Evolutionary conservation across 2,113 vertebrate genomes (phyloP).

Genomic region (Helogale parvula): DNA sequence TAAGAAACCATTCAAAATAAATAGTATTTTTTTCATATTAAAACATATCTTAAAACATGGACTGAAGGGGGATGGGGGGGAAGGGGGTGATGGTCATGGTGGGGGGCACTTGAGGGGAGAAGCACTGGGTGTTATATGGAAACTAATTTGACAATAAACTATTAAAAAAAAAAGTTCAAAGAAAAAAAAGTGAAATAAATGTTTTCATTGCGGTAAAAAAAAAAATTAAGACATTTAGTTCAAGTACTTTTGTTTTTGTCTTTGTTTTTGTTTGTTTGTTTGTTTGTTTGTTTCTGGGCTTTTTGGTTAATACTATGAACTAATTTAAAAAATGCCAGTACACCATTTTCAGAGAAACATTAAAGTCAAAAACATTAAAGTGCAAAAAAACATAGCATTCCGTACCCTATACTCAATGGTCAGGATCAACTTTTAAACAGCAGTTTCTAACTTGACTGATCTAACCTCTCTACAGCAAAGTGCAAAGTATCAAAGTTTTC

Average conservation of each 20-base stretch:
- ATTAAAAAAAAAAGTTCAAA: too few species aligned
- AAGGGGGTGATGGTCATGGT: too few species aligned
- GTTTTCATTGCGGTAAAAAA: too few species aligned
- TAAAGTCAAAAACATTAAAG: background rate
- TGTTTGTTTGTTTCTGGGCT: background rate
- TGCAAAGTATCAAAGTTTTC: background rate
- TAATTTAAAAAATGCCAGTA: background rate
- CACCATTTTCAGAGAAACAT: background rate
- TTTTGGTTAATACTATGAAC: background rate
- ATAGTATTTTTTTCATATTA: background rate
- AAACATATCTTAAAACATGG: background rate
- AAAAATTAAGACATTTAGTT: background rate
- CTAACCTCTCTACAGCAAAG: background rate
- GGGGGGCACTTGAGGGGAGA: too few species aligned
- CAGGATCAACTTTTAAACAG: background rate
- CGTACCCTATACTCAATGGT: background rate
- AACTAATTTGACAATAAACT: too few species aligned
- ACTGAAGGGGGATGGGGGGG: too few species aligned
- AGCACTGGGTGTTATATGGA: too few species aligned
- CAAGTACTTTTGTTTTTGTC: background rate
- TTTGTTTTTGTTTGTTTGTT: background rate
- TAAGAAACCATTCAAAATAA: slow-evolving; percentile 38
- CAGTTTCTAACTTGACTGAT: background rate
- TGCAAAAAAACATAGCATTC: background rate
- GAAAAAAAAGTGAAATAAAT: too few species aligned